phyloP scores from a whole-genome alignment of 1,140 invertebrate genomes.

The Helicoverpa zea region DNA sequence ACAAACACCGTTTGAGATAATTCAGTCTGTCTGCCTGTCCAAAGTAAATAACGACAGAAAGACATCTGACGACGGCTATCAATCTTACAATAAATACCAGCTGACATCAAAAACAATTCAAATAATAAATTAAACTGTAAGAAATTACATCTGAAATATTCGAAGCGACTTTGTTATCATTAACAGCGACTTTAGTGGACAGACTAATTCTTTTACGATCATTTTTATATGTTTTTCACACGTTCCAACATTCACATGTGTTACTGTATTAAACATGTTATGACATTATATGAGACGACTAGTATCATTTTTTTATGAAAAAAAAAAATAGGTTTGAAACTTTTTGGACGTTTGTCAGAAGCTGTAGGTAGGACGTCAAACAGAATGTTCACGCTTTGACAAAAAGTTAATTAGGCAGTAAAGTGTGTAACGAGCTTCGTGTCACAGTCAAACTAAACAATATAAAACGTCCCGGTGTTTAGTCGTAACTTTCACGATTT shows the following conservation, averaged over 20 bases:
- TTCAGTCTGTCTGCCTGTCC: slow-evolving; percentile 68
- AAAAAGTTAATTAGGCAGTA: slow-evolving; percentile 82
- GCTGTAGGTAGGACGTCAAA: slow-evolving; percentile 59
- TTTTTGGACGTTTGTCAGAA: slow-evolving; percentile 54
- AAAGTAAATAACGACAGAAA: slow-evolving; percentile 77
- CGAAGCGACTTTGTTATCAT: slow-evolving; percentile 60
- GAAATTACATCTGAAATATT: slow-evolving; percentile 24
- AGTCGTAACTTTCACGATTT: slow-evolving; percentile 57
- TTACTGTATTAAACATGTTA: slow-evolving; percentile 78
- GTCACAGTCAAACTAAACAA: slow-evolving; percentile 77
- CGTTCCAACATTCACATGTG: slow-evolving; percentile 70
- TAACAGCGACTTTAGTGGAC: slow-evolving; percentile 78
- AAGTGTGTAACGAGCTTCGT: slow-evolving; percentile 73
- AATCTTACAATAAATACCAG: slow-evolving; percentile 85
- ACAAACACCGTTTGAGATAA: slow-evolving; percentile 81
- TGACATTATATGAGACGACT: slow-evolving; percentile 77
- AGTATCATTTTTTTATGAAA: slow-evolving; percentile 81
- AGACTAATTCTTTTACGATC: slow-evolving; percentile 78
- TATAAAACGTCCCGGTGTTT: slow-evolving; percentile 56
- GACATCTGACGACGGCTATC: slow-evolving; percentile 82
- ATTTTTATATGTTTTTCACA: slow-evolving; percentile 78
- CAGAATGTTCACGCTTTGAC: slow-evolving; percentile 74
- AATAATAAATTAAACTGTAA: slow-evolving; percentile 46
- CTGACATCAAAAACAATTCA: slow-evolving; percentile 42
- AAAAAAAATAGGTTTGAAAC: slow-evolving; percentile 55